Evolutionary conservation across 2,888 invertebrate genomes (phyloP).

Genomic region (Troides oblongomaculatus): DNA sequence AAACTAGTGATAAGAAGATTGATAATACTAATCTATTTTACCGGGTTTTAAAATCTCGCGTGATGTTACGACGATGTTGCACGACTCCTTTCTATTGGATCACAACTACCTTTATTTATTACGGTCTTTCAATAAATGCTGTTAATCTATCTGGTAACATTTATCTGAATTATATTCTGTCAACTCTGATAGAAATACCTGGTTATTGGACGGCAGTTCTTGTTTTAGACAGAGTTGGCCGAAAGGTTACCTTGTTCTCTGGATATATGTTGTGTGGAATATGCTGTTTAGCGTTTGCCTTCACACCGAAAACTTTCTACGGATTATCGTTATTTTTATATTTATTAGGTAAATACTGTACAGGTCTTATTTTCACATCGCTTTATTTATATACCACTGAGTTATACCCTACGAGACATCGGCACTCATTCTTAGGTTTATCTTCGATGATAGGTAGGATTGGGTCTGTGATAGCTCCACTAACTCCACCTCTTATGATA

Average conservation of each 20-base stretch:
- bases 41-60: conserved; percentile 75
- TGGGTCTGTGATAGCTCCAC: conserved; percentile 85
- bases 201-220: conserved; percentile 83
- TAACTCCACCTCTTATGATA: conserved; percentile 82
- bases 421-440: conserved; percentile 83
- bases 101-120: conserved; percentile 88
- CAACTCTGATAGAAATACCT: conserved; percentile 84
- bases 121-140: conserved; percentile 88
- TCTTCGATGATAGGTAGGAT: conserved; percentile 87
- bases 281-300: conserved; percentile 77
- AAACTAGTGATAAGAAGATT: conserved; percentile 40
- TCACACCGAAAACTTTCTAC: conserved; percentile 61
- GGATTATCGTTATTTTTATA: conserved; percentile 65
- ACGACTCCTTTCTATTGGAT: conserved; percentile 89
- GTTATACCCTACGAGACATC: conserved; percentile 84
- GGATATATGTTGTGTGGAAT: conserved; percentile 69
- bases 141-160: conserved; percentile 86
- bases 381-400: conserved; percentile 86
- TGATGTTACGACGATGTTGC: conserved; percentile 79
- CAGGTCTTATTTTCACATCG: conserved; percentile 83
- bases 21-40: conserved; percentile 46
- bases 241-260: conserved; percentile 61
- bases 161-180: conserved; percentile 86
- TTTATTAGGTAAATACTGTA: conserved; percentile 82
- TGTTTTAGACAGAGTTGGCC: conserved; percentile 81